phyloP scores from a whole-genome alignment of 1,140 invertebrate species.

The Triops cancriformis region DNA sequence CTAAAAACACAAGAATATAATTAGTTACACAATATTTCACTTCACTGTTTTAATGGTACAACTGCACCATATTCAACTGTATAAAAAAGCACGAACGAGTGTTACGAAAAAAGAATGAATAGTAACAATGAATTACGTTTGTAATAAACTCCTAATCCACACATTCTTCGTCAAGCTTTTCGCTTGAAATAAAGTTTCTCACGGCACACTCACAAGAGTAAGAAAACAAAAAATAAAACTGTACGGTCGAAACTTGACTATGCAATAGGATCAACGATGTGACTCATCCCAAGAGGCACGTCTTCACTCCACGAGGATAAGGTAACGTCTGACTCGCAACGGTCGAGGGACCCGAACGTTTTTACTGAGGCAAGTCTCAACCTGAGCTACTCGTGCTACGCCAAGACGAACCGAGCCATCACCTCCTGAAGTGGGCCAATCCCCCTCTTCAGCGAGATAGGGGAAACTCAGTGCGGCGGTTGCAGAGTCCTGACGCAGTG shows the following conservation, averaged over 20 bases:
- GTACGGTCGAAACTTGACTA: background rate
- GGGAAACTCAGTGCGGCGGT: background rate
- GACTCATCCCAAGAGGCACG: slow-evolving; percentile 5
- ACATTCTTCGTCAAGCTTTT: background rate
- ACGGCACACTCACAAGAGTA: background rate
- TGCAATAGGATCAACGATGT: slow-evolving; percentile 2
- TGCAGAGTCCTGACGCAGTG: background rate
- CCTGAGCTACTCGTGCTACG: background rate
- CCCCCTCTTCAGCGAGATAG: background rate
- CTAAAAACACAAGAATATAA: background rate
- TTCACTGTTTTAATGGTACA: no score
- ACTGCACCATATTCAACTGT: no score
- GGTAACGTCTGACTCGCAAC: background rate
- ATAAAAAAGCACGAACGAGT: no score
- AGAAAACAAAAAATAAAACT: background rate
- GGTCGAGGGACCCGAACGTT: background rate
- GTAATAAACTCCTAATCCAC: background rate
- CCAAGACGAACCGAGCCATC: background rate
- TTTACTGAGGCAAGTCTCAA: background rate
- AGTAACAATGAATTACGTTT: background rate
- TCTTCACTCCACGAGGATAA: background rate
- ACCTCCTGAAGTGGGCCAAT: background rate
- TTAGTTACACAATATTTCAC: no score
- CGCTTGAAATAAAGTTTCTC: background rate
- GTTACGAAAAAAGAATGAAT: background rate